Evolutionary conservation across 1,140 invertebrate species (phyloP).

Genomic region (Musca vetustissima): DNA sequence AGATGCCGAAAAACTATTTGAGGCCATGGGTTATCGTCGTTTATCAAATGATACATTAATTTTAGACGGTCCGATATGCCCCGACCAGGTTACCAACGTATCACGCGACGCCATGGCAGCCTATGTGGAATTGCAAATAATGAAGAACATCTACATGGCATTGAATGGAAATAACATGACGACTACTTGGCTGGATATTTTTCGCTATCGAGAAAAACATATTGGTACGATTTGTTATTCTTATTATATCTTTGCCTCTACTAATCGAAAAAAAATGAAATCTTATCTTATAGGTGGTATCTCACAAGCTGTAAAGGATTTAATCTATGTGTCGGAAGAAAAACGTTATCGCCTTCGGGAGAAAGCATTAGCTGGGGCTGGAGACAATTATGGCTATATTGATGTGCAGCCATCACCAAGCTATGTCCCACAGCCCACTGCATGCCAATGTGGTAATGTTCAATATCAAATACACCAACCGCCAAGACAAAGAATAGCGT

Average conservation of each 20-base stretch:
- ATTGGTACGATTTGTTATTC: constrained; percentile 56
- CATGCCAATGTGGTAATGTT: constrained; percentile 25
- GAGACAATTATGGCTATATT: constrained; percentile 13
- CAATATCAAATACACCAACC: not conserved
- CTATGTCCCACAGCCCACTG: constrained; percentile 1
- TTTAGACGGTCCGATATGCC: constrained; percentile 75
- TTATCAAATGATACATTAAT: constrained; percentile 58
- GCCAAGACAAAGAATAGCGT: constrained; percentile 14
- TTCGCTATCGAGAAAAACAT: constrained; percentile 66
- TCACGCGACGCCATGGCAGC: constrained; percentile 84
- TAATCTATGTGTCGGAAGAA: constrained; percentile 40
- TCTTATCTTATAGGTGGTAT: constrained; percentile 30
- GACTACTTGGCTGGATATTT: constrained; percentile 67
- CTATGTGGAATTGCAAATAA: constrained; percentile 82
- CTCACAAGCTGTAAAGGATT: constrained; percentile 44
- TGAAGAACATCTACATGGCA: constrained; percentile 61
- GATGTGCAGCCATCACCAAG: constrained; percentile 5
- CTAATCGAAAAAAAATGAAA: not conserved
- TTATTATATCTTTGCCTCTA: not conserved
- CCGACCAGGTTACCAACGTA: constrained; percentile 75
- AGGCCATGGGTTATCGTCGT: constrained; percentile 77
- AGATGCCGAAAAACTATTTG: constrained; percentile 73
- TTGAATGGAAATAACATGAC: constrained; percentile 37
- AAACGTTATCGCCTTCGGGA: constrained; percentile 33
- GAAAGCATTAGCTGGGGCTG: not conserved